A percentile compares a stretch with the other conserved stretches of the same genome.
These are phyloP conservation scores for Drosophila kikkawai DNA, from an alignment of 1,140 invertebrate species.

Conservation along the genomic window DNA sequence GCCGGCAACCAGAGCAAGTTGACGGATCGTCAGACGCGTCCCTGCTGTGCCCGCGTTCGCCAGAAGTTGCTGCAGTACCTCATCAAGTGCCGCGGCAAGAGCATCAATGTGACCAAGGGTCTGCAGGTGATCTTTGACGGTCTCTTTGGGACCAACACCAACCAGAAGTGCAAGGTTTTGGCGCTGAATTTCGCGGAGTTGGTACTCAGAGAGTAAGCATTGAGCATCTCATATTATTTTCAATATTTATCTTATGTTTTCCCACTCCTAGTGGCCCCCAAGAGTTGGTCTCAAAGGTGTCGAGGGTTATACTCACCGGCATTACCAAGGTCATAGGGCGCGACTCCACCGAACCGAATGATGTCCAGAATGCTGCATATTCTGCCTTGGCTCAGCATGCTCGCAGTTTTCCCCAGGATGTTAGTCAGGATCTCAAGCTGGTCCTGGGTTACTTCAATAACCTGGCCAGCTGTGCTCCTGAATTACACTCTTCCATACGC, in stretches of 20 bases:
- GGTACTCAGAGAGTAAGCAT: conserved; percentile 91
- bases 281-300: conserved; percentile 87
- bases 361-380: conserved; percentile 82
- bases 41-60: conserved; percentile 92
- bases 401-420: conserved; percentile 88
- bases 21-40: conserved; percentile 88
- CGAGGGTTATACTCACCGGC: conserved; percentile 89
- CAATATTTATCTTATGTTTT: neutral
- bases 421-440: conserved; percentile 87
- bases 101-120: conserved; percentile 91
- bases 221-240: neutral
- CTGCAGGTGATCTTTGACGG: conserved; percentile 96
- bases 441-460: conserved; percentile 85
- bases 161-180: conserved; percentile 91
- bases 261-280: conserved; percentile 87
- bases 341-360: conserved; percentile 85
- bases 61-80: conserved; percentile 94
- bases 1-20: conserved; percentile 87
- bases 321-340: conserved; percentile 89
- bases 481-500: conserved; percentile 89
- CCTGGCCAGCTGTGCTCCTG: conserved; percentile 86
- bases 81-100: conserved; percentile 91
- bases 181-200: conserved; percentile 93
- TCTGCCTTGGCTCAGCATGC: conserved; percentile 86
- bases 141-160: conserved; percentile 93